phyloP scores from a whole-genome alignment of 2,888 invertebrate species.

The Eristalis intricaria region DNA sequence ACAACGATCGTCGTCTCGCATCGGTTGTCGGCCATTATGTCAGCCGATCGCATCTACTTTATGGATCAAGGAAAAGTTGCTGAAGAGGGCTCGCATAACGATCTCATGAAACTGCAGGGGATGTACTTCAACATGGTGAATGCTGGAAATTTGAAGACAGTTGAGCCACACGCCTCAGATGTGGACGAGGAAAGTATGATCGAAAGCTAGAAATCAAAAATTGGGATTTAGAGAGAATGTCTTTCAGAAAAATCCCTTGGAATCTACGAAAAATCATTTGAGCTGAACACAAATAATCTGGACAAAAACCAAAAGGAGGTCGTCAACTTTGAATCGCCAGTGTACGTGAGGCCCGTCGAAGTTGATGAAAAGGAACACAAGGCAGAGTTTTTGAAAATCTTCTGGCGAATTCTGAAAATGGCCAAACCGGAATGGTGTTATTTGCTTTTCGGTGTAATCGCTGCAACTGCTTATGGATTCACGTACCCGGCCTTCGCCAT shows the following conservation, averaged over 20 bases:
- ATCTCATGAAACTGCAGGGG: constrained; percentile 85
- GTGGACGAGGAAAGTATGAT: constrained; percentile 76
- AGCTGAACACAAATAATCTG: constrained; percentile 78
- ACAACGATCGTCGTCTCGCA: constrained; percentile 91
- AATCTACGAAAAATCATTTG: constrained; percentile 79
- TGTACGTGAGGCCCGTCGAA: constrained; percentile 59
- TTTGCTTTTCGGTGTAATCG: constrained; percentile 85
- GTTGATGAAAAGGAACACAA: constrained; percentile 76
- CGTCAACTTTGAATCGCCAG: constrained; percentile 76
- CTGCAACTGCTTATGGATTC: constrained; percentile 86
- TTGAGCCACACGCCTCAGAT: constrained; percentile 73
- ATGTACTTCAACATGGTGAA: constrained; percentile 87
- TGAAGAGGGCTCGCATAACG: constrained; percentile 89
- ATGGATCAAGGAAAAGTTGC: constrained; percentile 87
- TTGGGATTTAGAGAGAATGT: background rate
- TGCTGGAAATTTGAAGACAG: constrained; percentile 78
- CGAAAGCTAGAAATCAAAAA: background rate
- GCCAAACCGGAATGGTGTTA: constrained; percentile 87
- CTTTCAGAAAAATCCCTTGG: constrained; percentile 77
- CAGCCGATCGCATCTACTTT: constrained; percentile 87
- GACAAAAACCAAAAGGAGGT: constrained; percentile 79
- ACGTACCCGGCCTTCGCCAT: constrained; percentile 89
- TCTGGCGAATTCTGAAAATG: constrained; percentile 84
- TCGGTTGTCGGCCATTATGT: constrained; percentile 86
- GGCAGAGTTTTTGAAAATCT: constrained; percentile 77